These are phyloP conservation scores for Spicauda simplicius DNA, from an alignment of 2,888 invertebrate species.

Conservation along the genomic window DNA sequence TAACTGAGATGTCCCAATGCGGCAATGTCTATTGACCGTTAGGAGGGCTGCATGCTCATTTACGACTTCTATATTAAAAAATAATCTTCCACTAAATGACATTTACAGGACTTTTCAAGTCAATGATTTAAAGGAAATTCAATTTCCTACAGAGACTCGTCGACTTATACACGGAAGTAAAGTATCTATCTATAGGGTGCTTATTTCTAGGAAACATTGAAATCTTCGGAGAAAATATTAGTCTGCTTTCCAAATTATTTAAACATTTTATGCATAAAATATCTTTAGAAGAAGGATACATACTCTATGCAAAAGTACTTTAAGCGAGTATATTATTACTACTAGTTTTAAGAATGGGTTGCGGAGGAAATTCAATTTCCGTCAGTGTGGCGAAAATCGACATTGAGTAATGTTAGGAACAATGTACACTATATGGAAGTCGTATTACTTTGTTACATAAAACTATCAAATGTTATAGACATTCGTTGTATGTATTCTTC, in stretches of 20 bases:
- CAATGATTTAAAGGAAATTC: background rate
- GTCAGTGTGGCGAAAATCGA: conserved; percentile 32
- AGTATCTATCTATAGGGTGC: background rate
- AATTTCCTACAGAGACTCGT: background rate
- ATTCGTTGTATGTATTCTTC: background rate
- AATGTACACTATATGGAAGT: conserved; percentile 8
- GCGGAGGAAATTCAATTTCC: conserved; percentile 36
- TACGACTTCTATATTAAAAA: too few species aligned
- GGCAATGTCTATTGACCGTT: too few species aligned
- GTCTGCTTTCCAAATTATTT: background rate
- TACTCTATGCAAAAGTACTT: too few species aligned
- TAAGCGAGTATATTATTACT: too few species aligned
- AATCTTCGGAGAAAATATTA: background rate
- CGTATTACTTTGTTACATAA: conserved; percentile 2
- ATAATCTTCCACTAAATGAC: too few species aligned
- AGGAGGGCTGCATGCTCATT: too few species aligned
- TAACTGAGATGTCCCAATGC: too few species aligned
- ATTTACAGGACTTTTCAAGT: background rate
- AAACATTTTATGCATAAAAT: too few species aligned
- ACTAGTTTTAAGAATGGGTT: conserved; percentile 26
- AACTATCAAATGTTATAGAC: background rate
- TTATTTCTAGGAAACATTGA: background rate
- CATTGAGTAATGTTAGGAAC: conserved; percentile 32
- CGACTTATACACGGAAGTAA: background rate
- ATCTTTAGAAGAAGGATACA: too few species aligned